Evolutionary conservation across 2,797 vertebrate species (phyloP).

Genomic region (Calcarius lapponicus): DNA sequence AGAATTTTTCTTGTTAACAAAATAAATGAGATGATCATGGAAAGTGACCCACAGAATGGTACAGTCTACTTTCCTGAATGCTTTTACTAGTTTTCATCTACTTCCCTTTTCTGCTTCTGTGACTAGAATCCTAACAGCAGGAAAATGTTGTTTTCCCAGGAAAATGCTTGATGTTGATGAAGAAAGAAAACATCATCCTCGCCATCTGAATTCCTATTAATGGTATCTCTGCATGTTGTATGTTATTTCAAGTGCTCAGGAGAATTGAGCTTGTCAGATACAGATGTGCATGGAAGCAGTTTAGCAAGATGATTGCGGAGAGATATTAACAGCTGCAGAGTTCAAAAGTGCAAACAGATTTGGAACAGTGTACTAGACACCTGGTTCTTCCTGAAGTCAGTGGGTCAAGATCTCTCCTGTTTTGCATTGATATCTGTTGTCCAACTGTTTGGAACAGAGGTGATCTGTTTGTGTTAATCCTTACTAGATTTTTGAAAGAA

Average conservation of each 20-base stretch:
- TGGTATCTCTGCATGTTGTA: not conserved
- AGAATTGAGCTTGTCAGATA: not conserved
- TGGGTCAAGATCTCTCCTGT: not conserved
- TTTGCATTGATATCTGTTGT: not conserved
- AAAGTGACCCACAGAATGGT: not conserved
- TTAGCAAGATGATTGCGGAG: not conserved
- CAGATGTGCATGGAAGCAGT: constrained; percentile 6
- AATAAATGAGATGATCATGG: not conserved
- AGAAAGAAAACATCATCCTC: not conserved
- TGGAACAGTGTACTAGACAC: not conserved
- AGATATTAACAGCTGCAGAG: constrained; percentile 6
- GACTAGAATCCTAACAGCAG: not conserved
- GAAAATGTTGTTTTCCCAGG: not conserved
- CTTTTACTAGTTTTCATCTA: not conserved
- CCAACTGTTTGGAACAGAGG: not conserved
- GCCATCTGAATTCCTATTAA: not conserved
- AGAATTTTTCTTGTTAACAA: not conserved
- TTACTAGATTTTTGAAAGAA: not conserved
- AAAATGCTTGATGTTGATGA: not conserved
- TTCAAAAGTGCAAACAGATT: constrained; percentile 26
- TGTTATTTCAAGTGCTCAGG: not conserved
- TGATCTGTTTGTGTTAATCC: not conserved
- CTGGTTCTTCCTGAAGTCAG: not conserved
- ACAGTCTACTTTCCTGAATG: not conserved
- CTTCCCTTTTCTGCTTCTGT: not conserved